Evolutionary conservation across 2,113 vertebrate species (phyloP).

Genomic region (Pseudopipra pipra): DNA sequence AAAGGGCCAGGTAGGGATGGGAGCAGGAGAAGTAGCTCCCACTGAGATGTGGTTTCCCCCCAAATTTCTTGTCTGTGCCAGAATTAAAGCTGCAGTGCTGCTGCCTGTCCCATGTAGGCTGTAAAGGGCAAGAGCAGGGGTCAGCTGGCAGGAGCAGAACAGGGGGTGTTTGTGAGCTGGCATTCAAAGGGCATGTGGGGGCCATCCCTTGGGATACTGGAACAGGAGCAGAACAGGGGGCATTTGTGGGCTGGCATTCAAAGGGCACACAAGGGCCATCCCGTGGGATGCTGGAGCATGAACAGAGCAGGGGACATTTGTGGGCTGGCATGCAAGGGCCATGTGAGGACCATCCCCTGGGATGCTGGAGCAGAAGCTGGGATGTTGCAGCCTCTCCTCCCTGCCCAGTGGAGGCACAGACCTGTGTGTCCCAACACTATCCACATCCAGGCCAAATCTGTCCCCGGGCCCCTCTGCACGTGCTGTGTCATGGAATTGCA

Average conservation of each 20-base stretch:
- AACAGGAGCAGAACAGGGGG: not conserved
- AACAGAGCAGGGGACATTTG: not conserved
- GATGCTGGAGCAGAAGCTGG: not conserved
- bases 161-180: not conserved
- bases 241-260: not conserved
- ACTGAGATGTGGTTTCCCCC: fast-evolving
- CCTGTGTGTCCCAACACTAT: not conserved
- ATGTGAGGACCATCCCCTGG: no score
- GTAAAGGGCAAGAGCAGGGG: not conserved
- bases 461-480: fast-evolving
- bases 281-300: not conserved
- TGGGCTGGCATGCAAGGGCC: not conserved
- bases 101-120: not conserved
- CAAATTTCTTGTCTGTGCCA: not conserved
- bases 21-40: not conserved
- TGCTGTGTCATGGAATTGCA: not conserved
- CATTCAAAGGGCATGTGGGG: not conserved
- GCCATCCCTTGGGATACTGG: not conserved
- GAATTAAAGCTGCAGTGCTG: not conserved
- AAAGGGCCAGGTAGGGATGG: not conserved
- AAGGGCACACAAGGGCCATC: not conserved
- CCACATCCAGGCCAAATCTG: not conserved
- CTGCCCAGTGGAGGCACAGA: not conserved
- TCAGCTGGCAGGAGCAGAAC: not conserved
- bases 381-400: not conserved